Conservation (phyloP, 92 coral and sea anemone species). For the Umimayanthus chanpuru region DNA sequence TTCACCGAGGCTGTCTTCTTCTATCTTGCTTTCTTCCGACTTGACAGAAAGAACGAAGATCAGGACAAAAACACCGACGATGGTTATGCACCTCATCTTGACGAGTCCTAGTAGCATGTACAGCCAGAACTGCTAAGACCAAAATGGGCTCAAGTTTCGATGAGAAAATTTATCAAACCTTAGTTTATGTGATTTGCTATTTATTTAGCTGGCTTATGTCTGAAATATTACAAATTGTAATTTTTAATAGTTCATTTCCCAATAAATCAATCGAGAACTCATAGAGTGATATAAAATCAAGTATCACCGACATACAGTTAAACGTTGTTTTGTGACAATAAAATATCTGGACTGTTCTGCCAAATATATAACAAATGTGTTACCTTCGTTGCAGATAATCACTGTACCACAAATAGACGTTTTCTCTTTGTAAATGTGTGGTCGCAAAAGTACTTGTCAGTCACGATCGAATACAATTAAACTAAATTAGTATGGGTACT, state of each 20-base stretch:
- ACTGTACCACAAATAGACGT: background rate
- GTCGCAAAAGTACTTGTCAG: too few species aligned
- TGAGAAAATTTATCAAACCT: background rate
- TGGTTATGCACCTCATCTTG: background rate
- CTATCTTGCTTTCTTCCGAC: conserved; percentile 6
- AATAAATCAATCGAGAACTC: too few species aligned
- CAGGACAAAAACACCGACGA: background rate
- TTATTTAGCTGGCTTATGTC: background rate
- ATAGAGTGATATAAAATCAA: background rate
- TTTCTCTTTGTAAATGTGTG: too few species aligned
- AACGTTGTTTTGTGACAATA: background rate
- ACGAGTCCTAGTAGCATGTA: background rate
- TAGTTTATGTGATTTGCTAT: too few species aligned
- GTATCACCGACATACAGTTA: too few species aligned
- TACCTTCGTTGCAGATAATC: background rate
- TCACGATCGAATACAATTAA: too few species aligned
- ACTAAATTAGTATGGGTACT: too few species aligned
- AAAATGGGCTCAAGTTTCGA: background rate
- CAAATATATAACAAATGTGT: background rate
- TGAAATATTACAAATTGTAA: too few species aligned
- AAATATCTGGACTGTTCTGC: background rate
- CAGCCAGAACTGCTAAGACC: background rate
- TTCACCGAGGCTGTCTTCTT: background rate
- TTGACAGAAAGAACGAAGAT: background rate
- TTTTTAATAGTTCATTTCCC: too few species aligned